Conservation (phyloP, 2,113 vertebrate genomes). For the Varanus komodoensis region DNA sequence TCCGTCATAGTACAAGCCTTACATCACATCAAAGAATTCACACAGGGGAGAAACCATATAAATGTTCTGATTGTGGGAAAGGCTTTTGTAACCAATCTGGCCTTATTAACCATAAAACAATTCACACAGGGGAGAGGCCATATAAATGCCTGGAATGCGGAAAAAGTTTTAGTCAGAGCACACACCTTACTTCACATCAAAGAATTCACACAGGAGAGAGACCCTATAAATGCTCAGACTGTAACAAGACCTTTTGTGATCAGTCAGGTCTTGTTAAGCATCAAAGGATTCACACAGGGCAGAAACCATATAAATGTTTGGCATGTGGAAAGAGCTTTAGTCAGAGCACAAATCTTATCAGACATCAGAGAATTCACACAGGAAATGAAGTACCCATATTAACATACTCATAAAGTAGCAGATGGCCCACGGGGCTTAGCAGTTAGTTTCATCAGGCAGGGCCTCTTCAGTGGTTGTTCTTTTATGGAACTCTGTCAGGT, state of each 20-base stretch:
- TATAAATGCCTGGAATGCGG: slow-evolving; percentile 60
- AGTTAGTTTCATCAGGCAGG: too few species aligned
- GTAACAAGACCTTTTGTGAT: slow-evolving; percentile 37
- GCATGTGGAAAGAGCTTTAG: slow-evolving; percentile 40
- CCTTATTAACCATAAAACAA: slow-evolving; percentile 28
- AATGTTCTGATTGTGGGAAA: slow-evolving; percentile 42
- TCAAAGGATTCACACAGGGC: slow-evolving; percentile 27
- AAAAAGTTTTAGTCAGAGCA: slow-evolving; percentile 63
- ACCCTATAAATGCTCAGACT: slow-evolving; percentile 30
- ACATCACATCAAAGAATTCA: slow-evolving; percentile 67
- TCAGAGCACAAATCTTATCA: slow-evolving; percentile 44
- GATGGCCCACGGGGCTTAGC: not conserved
- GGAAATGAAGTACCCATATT: slow-evolving; percentile 26
- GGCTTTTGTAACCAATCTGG: slow-evolving; percentile 64
- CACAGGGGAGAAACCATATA: slow-evolving; percentile 69
- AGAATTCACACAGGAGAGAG: slow-evolving; percentile 48
- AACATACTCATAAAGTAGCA: not conserved
- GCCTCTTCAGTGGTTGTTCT: not conserved
- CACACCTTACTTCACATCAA: slow-evolving; percentile 60
- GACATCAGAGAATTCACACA: slow-evolving; percentile 53
- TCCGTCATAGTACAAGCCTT: slow-evolving; percentile 14
- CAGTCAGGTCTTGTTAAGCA: slow-evolving; percentile 26
- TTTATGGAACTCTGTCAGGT: too few species aligned
- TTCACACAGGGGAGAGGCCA: slow-evolving; percentile 61
- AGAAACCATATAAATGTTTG: slow-evolving; percentile 25